These are phyloP conservation scores for Thalassoma bifasciatum DNA, from an alignment of 2,113 vertebrate species.

Conservation along the genomic window DNA sequence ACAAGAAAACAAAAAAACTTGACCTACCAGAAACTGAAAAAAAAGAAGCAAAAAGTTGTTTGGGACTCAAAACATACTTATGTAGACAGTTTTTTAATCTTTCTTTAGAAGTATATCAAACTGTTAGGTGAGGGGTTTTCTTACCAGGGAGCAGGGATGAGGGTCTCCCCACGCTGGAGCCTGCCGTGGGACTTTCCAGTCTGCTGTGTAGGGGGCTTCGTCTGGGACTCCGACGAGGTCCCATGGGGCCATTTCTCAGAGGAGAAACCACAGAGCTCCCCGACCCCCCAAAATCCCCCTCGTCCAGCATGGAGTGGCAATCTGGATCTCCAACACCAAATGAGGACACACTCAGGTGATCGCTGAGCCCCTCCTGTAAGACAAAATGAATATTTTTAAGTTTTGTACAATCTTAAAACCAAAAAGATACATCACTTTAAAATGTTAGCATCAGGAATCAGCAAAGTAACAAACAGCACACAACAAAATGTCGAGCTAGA, in stretches of 20 bases:
- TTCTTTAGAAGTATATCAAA: too few relatives aligned
- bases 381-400: background rate
- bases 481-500: too few relatives aligned
- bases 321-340: constrained; percentile 89
- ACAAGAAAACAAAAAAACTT: too few relatives aligned
- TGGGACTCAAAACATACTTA: too few relatives aligned
- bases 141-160: constrained; percentile 65
- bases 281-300: constrained; percentile 84
- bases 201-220: constrained; percentile 74
- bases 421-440: background rate
- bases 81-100: too few relatives aligned
- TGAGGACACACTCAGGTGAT: constrained; percentile 90
- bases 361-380: constrained; percentile 89
- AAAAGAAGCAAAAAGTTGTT: too few relatives aligned
- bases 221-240: constrained; percentile 80
- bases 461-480: too few relatives aligned
- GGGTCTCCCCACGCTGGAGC: constrained; percentile 77
- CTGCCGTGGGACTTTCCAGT: constrained; percentile 85
- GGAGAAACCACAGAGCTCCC: constrained; percentile 82
- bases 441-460: background rate
- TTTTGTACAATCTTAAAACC: background rate
- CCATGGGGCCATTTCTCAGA: constrained; percentile 77
- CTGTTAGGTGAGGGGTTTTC: background rate
- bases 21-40: too few relatives aligned
- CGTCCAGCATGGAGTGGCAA: constrained; percentile 88